These are phyloP conservation scores for Petrolisthes cinctipes DNA, from an alignment of 2,888 invertebrate genomes.

Conservation along the genomic window DNA sequence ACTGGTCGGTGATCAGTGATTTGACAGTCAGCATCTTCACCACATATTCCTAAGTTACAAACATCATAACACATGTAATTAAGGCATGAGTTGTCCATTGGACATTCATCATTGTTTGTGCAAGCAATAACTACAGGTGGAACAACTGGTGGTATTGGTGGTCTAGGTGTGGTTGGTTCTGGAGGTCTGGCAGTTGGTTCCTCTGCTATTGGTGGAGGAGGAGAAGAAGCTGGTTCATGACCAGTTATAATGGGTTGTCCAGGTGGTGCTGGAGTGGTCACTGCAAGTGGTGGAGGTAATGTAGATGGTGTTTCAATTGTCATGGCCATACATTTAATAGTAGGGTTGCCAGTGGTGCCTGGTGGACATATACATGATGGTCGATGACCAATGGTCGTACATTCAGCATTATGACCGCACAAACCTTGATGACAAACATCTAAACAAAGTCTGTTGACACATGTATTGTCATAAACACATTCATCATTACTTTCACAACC, in stretches of 20 bases:
- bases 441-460: conserved; percentile 67
- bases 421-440: conserved; percentile 66
- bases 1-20: conserved; percentile 64
- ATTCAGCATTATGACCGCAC: conserved; percentile 68
- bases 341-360: conserved; percentile 68
- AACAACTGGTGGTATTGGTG: conserved; percentile 28
- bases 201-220: conserved; percentile 31
- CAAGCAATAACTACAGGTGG: conserved; percentile 77
- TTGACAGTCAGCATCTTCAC: conserved; percentile 63
- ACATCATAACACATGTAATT: conserved; percentile 83
- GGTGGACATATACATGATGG: conserved; percentile 69
- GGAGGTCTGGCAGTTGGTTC: conserved; percentile 20
- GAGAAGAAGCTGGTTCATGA: conserved; percentile 20
- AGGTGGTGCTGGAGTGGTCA: background rate
- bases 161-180: conserved; percentile 22
- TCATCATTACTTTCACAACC: conserved; percentile 68
- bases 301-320: conserved; percentile 52
- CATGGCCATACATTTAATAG: conserved; percentile 67
- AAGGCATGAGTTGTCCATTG: conserved; percentile 80
- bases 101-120: conserved; percentile 78
- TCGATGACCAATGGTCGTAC: conserved; percentile 67
- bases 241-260: conserved; percentile 28
- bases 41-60: conserved; percentile 69
- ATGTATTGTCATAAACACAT: conserved; percentile 68
- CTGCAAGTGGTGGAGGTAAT: conserved; percentile 39